Evolutionary conservation across 2,888 invertebrate species (phyloP).

Genomic region (Ennomos quercinarius): DNA sequence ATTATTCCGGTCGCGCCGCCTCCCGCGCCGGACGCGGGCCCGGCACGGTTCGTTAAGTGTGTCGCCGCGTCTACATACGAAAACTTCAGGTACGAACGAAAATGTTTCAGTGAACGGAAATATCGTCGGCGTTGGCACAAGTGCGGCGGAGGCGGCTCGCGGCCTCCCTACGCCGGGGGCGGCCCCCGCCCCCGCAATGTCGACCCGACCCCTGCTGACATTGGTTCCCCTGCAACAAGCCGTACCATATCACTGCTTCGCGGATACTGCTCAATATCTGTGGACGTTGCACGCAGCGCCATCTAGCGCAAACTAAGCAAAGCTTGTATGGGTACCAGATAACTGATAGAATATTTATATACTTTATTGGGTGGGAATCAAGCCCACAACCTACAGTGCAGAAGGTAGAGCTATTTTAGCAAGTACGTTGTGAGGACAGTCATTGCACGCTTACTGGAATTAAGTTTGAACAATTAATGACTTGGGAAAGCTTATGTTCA

Average conservation of each 20-base stretch:
- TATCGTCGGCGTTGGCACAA: slow-evolving; percentile 28
- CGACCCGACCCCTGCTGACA: slow-evolving; percentile 81
- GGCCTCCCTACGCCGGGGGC: slow-evolving; percentile 55
- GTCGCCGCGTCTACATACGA: slow-evolving; percentile 14
- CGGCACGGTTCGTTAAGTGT: slow-evolving; percentile 27
- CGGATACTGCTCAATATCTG: no score
- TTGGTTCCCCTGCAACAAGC: slow-evolving; percentile 72
- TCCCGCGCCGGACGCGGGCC: slow-evolving; percentile 33
- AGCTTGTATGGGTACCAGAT: no score
- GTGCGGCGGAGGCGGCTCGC: slow-evolving; percentile 27
- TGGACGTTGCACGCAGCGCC: no score
- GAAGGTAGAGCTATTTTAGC: no score
- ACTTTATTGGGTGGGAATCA: no score
- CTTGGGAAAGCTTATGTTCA: no score
- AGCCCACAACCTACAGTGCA: no score
- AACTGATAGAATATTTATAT: no score
- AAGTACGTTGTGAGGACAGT: no score
- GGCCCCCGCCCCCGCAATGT: slow-evolving; percentile 67
- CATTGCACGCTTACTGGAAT: no score
- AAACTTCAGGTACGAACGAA: slow-evolving; percentile 50
- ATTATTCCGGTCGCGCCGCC: slow-evolving; percentile 53
- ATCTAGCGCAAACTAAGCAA: no score
- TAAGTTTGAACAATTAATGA: no score
- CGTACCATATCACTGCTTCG: not conserved
- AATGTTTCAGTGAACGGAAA: slow-evolving; percentile 39